Conservation (phyloP, 1,140 invertebrate genomes). For the Anadara kagoshimensis region DNA sequence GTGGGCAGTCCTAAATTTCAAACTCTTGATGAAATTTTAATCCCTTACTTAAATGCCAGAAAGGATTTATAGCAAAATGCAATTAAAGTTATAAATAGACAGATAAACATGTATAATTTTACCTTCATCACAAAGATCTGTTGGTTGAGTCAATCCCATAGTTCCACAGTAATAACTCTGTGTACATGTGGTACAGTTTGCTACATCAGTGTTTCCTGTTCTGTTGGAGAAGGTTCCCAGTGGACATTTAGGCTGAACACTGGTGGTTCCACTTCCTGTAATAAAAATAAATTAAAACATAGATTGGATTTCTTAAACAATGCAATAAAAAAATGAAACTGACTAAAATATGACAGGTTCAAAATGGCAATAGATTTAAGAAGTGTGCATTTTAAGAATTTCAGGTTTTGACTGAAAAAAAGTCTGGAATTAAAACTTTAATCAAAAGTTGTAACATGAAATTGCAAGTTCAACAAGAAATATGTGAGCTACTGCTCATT, state of each 20-base stretch:
- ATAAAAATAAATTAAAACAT: no score
- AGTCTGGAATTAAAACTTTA: no score
- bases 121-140: constrained; percentile 66
- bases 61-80: not conserved
- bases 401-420: no score
- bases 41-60: no score
- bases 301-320: no score
- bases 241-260: constrained; percentile 63
- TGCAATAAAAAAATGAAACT: no score
- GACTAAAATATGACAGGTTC: no score
- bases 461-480: no score
- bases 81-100: not conserved
- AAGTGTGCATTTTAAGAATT: no score
- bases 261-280: constrained; percentile 57
- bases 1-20: not conserved
- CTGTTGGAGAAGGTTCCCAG: constrained; percentile 65
- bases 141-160: constrained; percentile 61
- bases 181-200: constrained; percentile 65
- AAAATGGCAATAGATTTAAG: not conserved
- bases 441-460: no score
- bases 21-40: not conserved
- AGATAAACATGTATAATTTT: not conserved
- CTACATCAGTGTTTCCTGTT: constrained; percentile 47
- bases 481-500: no score
- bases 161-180: constrained; percentile 66